Conservation (phyloP, 2,113 vertebrate species). For the Neopipo cinnamomea region DNA sequence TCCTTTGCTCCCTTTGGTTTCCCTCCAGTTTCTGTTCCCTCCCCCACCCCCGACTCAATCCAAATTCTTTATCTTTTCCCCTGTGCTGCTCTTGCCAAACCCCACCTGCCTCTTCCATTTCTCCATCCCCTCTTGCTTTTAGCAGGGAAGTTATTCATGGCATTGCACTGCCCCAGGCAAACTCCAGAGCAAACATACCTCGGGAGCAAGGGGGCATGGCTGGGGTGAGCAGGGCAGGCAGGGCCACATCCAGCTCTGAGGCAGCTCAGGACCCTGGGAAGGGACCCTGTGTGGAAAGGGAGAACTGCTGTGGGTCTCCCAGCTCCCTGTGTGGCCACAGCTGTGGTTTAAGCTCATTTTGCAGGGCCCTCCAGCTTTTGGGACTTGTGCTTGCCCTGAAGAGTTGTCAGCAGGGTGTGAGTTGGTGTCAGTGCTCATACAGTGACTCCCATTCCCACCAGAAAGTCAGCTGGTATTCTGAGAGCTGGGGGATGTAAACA, state of each 20-base stretch:
- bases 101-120: not conserved
- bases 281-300: not conserved
- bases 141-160: conserved; percentile 53
- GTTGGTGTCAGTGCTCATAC: not conserved
- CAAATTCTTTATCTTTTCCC: not conserved
- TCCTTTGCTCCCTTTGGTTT: not conserved
- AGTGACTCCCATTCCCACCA: not conserved
- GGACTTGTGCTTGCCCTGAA: not conserved
- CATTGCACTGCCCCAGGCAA: conserved; percentile 59
- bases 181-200: conserved; percentile 38
- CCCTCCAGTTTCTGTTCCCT: not conserved
- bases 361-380: not conserved
- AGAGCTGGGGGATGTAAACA: not conserved
- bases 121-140: not conserved
- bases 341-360: not conserved
- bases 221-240: conserved; percentile 34
- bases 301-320: not conserved
- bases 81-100: not conserved
- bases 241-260: not conserved
- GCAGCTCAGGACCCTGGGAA: not conserved
- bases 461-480: not conserved
- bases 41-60: not conserved
- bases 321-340: not conserved
- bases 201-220: conserved; percentile 48
- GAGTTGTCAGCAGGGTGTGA: not conserved